Evolutionary conservation across 2,888 invertebrate genomes (phyloP).

Genomic region (Anthrax anthrax): DNA sequence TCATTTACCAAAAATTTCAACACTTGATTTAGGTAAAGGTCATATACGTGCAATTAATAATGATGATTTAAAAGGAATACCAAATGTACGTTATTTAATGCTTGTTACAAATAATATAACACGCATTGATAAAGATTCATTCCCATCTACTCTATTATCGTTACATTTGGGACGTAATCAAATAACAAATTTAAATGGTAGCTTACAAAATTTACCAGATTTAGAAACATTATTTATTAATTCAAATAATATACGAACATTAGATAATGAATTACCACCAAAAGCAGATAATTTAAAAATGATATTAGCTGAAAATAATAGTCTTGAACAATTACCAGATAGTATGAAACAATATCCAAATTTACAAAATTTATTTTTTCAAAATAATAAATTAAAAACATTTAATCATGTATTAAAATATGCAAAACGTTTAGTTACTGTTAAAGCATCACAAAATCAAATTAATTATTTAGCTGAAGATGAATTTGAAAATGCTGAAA

Average conservation of each 20-base stretch:
- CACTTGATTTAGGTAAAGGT: slow-evolving; percentile 70
- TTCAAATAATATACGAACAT: slow-evolving; percentile 54
- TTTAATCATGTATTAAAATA: slow-evolving; percentile 59
- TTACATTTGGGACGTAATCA: slow-evolving; percentile 64
- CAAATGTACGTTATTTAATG: slow-evolving; percentile 51
- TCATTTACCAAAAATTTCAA: slow-evolving; percentile 61
- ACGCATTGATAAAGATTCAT: slow-evolving; percentile 53
- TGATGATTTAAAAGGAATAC: slow-evolving; percentile 59
- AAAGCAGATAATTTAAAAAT: slow-evolving; percentile 47
- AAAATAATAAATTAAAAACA: slow-evolving; percentile 54
- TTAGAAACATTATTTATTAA: slow-evolving; percentile 68
- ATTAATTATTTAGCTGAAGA: slow-evolving; percentile 60
- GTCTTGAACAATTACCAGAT: slow-evolving; percentile 51
- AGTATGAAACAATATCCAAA: slow-evolving; percentile 54
- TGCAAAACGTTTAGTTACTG: slow-evolving; percentile 47
- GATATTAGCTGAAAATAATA: slow-evolving; percentile 61
- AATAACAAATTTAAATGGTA: slow-evolving; percentile 58
- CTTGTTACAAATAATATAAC: slow-evolving; percentile 63
- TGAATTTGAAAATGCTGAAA: slow-evolving; percentile 58
- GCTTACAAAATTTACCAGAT: slow-evolving; percentile 54
- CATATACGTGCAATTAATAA: slow-evolving; percentile 57
- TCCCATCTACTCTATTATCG: slow-evolving; percentile 53
- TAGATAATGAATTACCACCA: slow-evolving; percentile 63
- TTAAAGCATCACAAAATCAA: slow-evolving; percentile 58
- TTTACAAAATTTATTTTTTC: slow-evolving; percentile 55